Evolutionary conservation across 2,113 vertebrate species (phyloP), one percentile per base, ranked within the genome.

Genomic region (Corapipo altera): DNA sequence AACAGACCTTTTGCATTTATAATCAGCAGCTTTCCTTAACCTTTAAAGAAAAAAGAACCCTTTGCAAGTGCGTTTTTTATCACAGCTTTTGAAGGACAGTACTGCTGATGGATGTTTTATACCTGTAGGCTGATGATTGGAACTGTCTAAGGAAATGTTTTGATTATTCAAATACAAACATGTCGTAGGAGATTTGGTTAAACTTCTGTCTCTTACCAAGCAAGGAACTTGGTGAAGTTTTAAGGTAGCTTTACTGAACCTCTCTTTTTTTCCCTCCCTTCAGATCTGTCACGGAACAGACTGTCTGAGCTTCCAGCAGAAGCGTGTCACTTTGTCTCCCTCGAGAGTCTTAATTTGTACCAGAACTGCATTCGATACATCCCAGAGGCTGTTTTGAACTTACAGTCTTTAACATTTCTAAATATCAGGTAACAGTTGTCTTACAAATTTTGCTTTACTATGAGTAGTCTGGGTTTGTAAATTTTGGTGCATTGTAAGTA

Each of bases 311-410:
- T 99, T 54, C 99, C 99, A 37, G 89, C 98, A 94, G 99, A 99
- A 97, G 98, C 98, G 2, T 99, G 99, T 95, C 97, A 98, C 95
- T 99, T 99, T 20, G 99, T 99, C 72, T 99, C 99, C 77, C 98
- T 99, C 58, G 99, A 99, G 98, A 99, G 98, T 97, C 98, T 99
- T 84, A 99, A 99, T 89, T 98, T 99, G 33, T 99, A 99, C 96
- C 99, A 99, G 98, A 99, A 99, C 97, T 99, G 99, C 97, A 98
- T 99, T 89, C 98, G 99, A 15, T 98, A 98, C n/a, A 98, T 99
- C 46, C 99, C 99, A 49, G 99, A 99, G 84, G 98, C 98, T 86
- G 96, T 99, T 95, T 55, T 99, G 84, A 99, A 99, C 87, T 97
- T 99, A 67, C 99, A 99, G 95, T 98, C 99, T 5, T 98, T 99